These are phyloP conservation scores for Trichonephila clavipes DNA, from an alignment of 1,140 invertebrate genomes.

Conservation along the genomic window DNA sequence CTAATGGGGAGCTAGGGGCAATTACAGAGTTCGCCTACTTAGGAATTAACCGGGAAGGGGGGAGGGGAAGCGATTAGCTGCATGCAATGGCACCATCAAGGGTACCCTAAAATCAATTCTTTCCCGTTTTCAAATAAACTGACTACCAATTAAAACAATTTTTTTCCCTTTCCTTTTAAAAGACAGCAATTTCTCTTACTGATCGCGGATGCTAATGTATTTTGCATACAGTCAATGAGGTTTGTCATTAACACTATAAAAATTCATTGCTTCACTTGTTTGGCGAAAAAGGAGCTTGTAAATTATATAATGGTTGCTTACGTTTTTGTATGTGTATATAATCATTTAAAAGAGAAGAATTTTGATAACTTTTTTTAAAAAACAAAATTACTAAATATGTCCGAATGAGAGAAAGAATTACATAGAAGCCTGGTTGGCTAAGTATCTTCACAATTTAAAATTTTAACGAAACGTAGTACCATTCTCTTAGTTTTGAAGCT, in stretches of 20 bases:
- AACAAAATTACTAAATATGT: no score
- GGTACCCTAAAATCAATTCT: conserved; percentile 70
- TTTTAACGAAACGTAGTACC: no score
- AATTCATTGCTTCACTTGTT: neutral
- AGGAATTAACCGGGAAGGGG: conserved; percentile 55
- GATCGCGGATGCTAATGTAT: neutral
- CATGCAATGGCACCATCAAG: conserved; percentile 73
- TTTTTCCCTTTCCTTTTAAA: neutral
- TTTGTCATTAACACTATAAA: conserved; percentile 34
- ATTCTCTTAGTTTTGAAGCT: no score
- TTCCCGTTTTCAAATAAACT: conserved; percentile 54
- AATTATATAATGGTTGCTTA: conserved; percentile 5
- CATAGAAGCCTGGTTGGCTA: no score
- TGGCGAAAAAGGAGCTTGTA: neutral
- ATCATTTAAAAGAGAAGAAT: no score
- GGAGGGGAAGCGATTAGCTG: conserved; percentile 46
- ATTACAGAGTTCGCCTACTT: conserved; percentile 66
- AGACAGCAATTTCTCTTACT: neutral
- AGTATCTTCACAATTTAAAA: no score
- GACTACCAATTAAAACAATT: conserved; percentile 51
- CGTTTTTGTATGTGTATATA: neutral
- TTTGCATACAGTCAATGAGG: conserved; percentile 4
- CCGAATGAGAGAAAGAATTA: no score
- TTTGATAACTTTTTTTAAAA: no score
- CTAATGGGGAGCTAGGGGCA: conserved; percentile 66